A percentile compares a stretch with the other conserved stretches of the same genome.
Evolutionary conservation across 2,797 vertebrate species (phyloP).

Genomic region (Enteromius paludinosus): DNA sequence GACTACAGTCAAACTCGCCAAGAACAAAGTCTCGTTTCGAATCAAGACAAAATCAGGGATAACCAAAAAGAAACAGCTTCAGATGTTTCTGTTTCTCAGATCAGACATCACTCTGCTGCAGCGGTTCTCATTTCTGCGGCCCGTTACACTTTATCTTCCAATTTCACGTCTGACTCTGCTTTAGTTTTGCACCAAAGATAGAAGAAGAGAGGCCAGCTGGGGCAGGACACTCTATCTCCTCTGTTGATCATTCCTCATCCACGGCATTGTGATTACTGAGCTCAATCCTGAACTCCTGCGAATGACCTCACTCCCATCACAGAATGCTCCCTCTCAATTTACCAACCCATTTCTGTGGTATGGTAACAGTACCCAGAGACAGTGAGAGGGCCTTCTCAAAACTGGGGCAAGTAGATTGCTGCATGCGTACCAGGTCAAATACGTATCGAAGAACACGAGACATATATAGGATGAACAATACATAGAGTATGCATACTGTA

Average conservation of each 20-base stretch:
- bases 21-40: constrained; percentile 40
- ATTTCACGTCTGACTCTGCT: constrained; percentile 81
- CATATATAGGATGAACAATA: background rate
- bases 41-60: constrained; percentile 42
- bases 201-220: constrained; percentile 78
- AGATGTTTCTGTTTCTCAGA: constrained; percentile 52
- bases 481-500: background rate
- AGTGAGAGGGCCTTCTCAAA: constrained; percentile 63
- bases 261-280: constrained; percentile 60
- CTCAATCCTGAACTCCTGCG: constrained; percentile 61
- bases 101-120: constrained; percentile 63
- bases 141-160: constrained; percentile 83
- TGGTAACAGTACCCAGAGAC: constrained; percentile 65
- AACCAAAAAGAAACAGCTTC: constrained; percentile 22
- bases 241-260: constrained; percentile 61
- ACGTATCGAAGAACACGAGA: constrained; percentile 12
- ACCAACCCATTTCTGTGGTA: constrained; percentile 70
- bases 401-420: constrained; percentile 54
- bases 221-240: constrained; percentile 67
- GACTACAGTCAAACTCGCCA: background rate
- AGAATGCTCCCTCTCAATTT: constrained; percentile 64
- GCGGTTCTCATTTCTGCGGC: constrained; percentile 75
- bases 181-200: constrained; percentile 79
- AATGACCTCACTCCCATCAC: constrained; percentile 65
- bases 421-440: constrained; percentile 32